These are phyloP conservation scores for Podarcis lilfordi DNA, from an alignment of 2,797 vertebrate genomes.

Conservation along the genomic window DNA sequence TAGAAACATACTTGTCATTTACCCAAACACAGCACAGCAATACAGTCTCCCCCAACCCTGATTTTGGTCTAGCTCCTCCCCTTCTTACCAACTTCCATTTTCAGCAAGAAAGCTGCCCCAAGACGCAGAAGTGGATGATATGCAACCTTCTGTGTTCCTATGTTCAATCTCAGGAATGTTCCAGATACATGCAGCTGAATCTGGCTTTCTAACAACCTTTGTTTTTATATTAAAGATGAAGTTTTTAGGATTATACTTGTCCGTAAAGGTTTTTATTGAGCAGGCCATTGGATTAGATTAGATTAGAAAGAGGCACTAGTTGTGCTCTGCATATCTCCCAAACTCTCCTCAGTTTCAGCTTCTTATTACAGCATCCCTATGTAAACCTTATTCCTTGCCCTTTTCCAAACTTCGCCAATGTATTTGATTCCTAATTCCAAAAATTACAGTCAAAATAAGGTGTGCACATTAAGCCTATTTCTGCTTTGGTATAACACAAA, in stretches of 20 bases:
- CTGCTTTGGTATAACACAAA: neutral
- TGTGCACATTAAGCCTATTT: neutral
- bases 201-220: neutral
- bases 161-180: neutral
- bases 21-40: neutral
- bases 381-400: neutral
- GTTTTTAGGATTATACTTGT: neutral
- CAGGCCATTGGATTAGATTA: neutral
- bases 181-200: neutral
- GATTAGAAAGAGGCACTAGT: neutral
- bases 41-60: neutral
- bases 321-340: neutral
- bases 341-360: neutral
- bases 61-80: neutral
- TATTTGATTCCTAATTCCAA: neutral
- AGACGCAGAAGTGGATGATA: neutral
- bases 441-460: neutral
- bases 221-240: neutral
- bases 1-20: neutral
- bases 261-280: neutral
- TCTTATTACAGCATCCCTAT: neutral
- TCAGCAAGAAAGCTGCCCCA: neutral
- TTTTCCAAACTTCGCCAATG: neutral
- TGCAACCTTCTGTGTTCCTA: neutral
- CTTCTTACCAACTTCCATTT: neutral